Conservation (phyloP, 1,140 invertebrate genomes). For the Drosophila lacertosa region DNA sequence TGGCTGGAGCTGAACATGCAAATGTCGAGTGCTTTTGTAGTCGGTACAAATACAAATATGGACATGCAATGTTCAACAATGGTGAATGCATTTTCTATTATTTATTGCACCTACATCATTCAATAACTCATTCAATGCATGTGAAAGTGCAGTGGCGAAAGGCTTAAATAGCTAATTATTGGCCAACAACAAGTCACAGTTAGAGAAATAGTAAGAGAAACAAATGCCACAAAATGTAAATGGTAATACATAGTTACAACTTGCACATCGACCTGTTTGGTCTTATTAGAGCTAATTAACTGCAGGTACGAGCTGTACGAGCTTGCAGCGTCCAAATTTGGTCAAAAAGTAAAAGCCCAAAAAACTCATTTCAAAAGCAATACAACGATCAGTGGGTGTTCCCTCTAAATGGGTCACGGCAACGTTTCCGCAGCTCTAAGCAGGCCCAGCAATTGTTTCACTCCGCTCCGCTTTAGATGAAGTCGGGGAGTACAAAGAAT, state of each 20-base stretch:
- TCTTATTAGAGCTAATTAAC: constrained; percentile 49
- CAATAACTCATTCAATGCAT: constrained; percentile 68
- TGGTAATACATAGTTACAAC: constrained; percentile 43
- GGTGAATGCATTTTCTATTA: constrained; percentile 74
- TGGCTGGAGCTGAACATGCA: constrained; percentile 35
- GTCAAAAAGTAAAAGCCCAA: constrained; percentile 28
- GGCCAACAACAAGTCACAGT: constrained; percentile 12
- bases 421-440: constrained; percentile 17
- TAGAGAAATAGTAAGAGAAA: constrained; percentile 8
- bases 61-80: constrained; percentile 58
- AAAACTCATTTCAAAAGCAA: constrained; percentile 53
- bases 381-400: constrained; percentile 68
- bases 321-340: constrained; percentile 38
- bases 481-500: constrained; percentile 14
- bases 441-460: constrained; percentile 35
- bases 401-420: constrained; percentile 67
- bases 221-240: constrained; percentile 11
- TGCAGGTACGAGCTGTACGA: constrained; percentile 43
- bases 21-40: constrained; percentile 43
- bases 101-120: constrained; percentile 71
- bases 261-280: constrained; percentile 13
- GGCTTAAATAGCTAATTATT: constrained; percentile 62
- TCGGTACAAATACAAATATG: constrained; percentile 41
- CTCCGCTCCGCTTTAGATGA: constrained; percentile 8
- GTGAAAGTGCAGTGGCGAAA: constrained; percentile 76